Evolutionary conservation across 2,797 vertebrate species (phyloP), one percentile per base, ranked within the genome.

Genomic region (Sebastes minor): DNA sequence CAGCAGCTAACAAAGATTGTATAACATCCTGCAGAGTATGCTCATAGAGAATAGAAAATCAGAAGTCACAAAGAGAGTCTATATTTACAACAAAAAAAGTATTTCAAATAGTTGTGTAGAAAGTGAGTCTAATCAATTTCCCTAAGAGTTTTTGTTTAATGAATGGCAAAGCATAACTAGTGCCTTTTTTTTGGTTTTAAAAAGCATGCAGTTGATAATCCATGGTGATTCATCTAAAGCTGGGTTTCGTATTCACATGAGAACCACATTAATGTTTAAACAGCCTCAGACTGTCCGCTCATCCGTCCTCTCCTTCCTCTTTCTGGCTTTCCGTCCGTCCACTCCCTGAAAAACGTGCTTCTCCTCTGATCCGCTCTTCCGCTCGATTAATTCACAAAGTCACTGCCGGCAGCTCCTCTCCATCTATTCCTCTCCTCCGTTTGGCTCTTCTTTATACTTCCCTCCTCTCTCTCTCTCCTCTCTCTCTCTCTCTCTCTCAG

Each of bases 351-450:
- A 93, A 92, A 87, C 85, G 91, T 90, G 91, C 88, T 89, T 87
- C 90, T 88, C 87, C 87, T 89, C 91, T 87, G 90, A 93, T 93
- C 87, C 72, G 70, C 87, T 95, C 93, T 89, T 92, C 93, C 68
- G 88, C 88, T 93, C 89, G 89, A 90, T 94, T 90, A 91, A 94
- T 95, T 94, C 91, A 94, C 92, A 93, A 94, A 95, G 94, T 96
- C 94, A 94, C 81, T 83, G 91, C 76, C 78, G 86, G 91, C 84
- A 84, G 84, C 78, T 90, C 79, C 86, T 90, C 88, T 93, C 82
- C 91, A 88, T 94, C 91, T 84, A 85, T 83, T 49, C 78, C 88
- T 89, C 88, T 90, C 86, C 87, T 91, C 87, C 49, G 84, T 89
- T 89, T 65, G 88, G 89, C 88, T 91, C 82, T 83, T 89, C 66